Evolutionary conservation across 2,113 vertebrate species (phyloP).

Genomic region (Tinamus guttatus): DNA sequence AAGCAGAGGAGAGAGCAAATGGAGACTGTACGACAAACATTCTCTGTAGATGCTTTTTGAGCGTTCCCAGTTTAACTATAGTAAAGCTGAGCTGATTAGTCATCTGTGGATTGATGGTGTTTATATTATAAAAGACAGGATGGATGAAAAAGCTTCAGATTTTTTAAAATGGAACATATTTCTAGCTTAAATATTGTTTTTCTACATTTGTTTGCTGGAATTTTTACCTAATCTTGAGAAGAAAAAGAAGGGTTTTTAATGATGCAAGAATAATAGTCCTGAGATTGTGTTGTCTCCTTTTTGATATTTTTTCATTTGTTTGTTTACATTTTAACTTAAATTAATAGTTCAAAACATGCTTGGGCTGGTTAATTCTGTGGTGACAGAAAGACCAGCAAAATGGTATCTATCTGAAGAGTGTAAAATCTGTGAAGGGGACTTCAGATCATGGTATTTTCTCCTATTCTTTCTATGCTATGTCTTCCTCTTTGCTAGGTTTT

Average conservation of each 20-base stretch:
- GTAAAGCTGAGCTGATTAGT: rapidly evolving
- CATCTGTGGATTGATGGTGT: rapidly evolving
- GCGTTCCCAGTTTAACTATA: neutral
- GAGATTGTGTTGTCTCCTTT: neutral
- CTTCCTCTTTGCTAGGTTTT: neutral
- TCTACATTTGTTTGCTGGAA: neutral
- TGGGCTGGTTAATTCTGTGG: neutral
- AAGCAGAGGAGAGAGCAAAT: neutral
- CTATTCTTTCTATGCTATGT: too few relatives aligned
- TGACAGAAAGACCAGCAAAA: neutral
- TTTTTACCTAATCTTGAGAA: neutral
- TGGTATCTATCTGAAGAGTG: neutral
- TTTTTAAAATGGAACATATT: neutral
- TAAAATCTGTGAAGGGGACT: neutral
- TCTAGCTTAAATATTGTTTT: neutral
- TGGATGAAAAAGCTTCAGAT: rapidly evolving
- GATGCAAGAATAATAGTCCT: neutral
- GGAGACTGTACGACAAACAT: neutral
- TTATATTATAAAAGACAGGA: neutral
- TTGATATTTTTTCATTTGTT: neutral
- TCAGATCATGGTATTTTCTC: neutral
- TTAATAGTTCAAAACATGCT: neutral
- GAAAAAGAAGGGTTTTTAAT: neutral
- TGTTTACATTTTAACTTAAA: neutral
- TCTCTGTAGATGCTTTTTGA: neutral